Base-by-base conservation (phyloP, 2,113 vertebrate species). In the Lathamus discolor region DNA sequence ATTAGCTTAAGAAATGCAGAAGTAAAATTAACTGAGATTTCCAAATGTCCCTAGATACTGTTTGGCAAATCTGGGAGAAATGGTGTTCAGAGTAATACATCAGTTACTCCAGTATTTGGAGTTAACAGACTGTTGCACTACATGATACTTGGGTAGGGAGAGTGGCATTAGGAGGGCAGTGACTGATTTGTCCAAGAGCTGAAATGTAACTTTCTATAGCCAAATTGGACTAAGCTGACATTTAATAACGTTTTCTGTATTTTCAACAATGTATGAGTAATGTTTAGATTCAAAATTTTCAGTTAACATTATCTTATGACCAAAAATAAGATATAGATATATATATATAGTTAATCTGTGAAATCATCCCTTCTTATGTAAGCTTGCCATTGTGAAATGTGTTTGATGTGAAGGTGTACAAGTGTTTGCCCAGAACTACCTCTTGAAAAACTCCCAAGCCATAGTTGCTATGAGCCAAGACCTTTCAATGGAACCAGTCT, bases 1-100 rank as follows among this genome's bases (percentile, higher is more conserved):
- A 86, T 91, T 90, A 94, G 90, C 62, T 75, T 89, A 81, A 82
- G 55, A 66, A 91, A 92, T 44, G 67, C 31, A 35, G 66, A 76
- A 82, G 57, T 76, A 74, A 88, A 88, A 93, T 84, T 69, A 89
- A 82, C 68, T 75, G 69, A 82, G 31, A 37, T 72, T 93, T 92
- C 52, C 31, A 75, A 37, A 78, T 84, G 69, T 92, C 57, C 74
- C 80, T 80, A 59, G 93, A 43, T 82, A 62, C 69, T 73, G 20
- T 74, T n/a, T 91, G 61, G 51, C 44, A 92, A 76, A 35, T 46
- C 29, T 72, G 49, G 31, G n/a, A 81, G 19, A 87, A 88, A 37
- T 5, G 2, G 19, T 62, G 37, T 79, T 89, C 31, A 62, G 66
- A 81, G 62, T 88, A 88, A 74, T 54, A 66, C 37, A 8, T 44